Conservation (phyloP, 2,888 invertebrate species). For the Julus scanicus region DNA sequence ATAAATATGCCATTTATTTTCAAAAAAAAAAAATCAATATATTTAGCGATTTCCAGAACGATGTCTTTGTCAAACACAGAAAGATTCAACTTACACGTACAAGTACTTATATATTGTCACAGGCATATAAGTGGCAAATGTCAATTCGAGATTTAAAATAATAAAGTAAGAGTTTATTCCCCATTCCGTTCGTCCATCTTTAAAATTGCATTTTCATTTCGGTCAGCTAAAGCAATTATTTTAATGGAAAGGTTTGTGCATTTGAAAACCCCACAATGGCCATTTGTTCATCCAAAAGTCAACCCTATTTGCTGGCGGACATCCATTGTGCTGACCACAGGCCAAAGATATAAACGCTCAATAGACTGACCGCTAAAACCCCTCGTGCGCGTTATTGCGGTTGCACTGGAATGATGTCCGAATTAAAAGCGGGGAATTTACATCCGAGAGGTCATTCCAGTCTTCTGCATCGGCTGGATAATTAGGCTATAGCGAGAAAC, state of each 20-base stretch:
- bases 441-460: conserved; percentile 1
- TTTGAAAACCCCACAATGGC: conserved; percentile 19
- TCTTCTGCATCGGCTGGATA: neutral
- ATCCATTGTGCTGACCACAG: conserved; percentile 19
- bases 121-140: no score
- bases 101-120: no score
- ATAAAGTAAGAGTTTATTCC: no score
- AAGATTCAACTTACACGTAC: no score
- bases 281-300: conserved; percentile 19
- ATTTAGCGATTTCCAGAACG: no score
- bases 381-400: neutral
- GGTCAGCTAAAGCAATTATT: conserved; percentile 19
- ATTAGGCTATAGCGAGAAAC: neutral
- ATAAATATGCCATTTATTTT: no score
- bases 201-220: conserved; percentile 3
- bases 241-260: neutral
- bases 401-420: conserved; percentile 6
- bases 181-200: neutral
- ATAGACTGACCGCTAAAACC: conserved; percentile 11
- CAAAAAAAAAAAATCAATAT: no score
- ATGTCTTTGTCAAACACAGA: no score
- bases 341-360: neutral
- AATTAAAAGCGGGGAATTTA: conserved; percentile 11
- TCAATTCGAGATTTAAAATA: no score
- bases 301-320: neutral